Evolutionary conservation across 2,797 vertebrate genomes (phyloP), one percentile per base, ranked within the genome.

Genomic region (Molothrus ater): DNA sequence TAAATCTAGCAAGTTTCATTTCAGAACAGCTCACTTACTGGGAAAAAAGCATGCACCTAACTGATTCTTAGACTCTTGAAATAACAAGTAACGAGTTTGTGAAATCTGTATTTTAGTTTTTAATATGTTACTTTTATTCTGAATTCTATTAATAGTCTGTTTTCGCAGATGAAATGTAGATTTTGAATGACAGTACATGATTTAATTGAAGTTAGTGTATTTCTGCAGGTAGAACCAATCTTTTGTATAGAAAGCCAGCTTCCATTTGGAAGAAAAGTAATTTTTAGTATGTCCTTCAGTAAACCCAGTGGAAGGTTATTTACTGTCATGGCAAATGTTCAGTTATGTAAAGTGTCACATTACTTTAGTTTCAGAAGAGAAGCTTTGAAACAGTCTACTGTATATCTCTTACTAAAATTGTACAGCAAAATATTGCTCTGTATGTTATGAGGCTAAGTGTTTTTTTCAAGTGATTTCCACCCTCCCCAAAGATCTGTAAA

Each of bases 311-410:
- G 85, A 96, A 95, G 95, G 95, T 95, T 96, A 94, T 88, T 94
- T 91, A 64, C 80, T 94, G 90, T 93, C 86, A 76, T 45, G 91
- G 87, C 89, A 93, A 96, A 92, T 90, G 89, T 92, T 96, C 93
- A 50, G 95, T 96, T 96, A 97, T 50, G 70, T 97, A 93, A 97
- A 96, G 70, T 96, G 94, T 96, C 95, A 96, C 82, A 84, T 96
- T 97, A 87, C 69, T 96, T 96, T 88, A 95, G 89, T 95, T 92
- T 96, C 95, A 96, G 91, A 70, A 79, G 69, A 91, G 73, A 94
- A 25, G 10, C 51, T 95, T 92, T 93, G 60, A 88, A 92, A 86
- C 51, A 79, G 59, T 65, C 82, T 86, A 3, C 92, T 89, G 57
- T 88, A 73, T 94, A 63, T 91, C 90, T 90, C 5, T 16, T 88